These are phyloP conservation scores for Lepidochitona cinerea DNA, from an alignment of 2,888 invertebrate species.

Conservation along the genomic window DNA sequence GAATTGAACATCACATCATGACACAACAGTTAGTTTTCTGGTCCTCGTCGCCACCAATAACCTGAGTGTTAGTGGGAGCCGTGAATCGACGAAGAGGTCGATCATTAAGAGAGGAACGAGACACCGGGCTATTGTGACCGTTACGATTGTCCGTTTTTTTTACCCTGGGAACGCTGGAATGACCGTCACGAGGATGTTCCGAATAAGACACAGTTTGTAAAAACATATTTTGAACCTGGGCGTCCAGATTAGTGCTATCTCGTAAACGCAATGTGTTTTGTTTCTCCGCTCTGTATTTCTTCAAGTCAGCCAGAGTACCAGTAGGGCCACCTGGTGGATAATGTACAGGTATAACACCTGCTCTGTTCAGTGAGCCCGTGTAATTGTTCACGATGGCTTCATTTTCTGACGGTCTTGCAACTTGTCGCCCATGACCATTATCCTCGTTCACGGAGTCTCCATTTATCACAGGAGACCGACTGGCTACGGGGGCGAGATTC, in stretches of 20 bases:
- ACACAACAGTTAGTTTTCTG: constrained; percentile 58
- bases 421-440: too few relatives aligned
- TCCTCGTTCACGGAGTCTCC: too few relatives aligned
- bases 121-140: constrained; percentile 35
- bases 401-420: too few relatives aligned
- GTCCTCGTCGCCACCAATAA: constrained; percentile 54
- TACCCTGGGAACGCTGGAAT: too few relatives aligned
- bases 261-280: constrained; percentile 10
- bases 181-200: background rate
- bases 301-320: constrained; percentile 90
- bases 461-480: too few relatives aligned
- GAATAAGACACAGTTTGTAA: constrained; percentile 38
- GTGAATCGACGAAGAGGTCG: constrained; percentile 46
- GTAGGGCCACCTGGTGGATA: constrained; percentile 75
- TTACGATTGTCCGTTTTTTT: constrained; percentile 41
- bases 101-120: constrained; percentile 1
- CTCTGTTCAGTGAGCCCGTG: too few relatives aligned
- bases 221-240: constrained; percentile 56
- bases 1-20: constrained; percentile 51
- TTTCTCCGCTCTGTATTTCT: constrained; percentile 81
- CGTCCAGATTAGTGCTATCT: constrained; percentile 29
- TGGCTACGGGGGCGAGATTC: too few relatives aligned
- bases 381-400: background rate
- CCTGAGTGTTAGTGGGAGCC: constrained; percentile 46
- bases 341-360: constrained; percentile 72